Evolutionary conservation across 1,140 invertebrate genomes (phyloP), one percentile per base, ranked within the genome.

Genomic region (Cydia amplana): DNA sequence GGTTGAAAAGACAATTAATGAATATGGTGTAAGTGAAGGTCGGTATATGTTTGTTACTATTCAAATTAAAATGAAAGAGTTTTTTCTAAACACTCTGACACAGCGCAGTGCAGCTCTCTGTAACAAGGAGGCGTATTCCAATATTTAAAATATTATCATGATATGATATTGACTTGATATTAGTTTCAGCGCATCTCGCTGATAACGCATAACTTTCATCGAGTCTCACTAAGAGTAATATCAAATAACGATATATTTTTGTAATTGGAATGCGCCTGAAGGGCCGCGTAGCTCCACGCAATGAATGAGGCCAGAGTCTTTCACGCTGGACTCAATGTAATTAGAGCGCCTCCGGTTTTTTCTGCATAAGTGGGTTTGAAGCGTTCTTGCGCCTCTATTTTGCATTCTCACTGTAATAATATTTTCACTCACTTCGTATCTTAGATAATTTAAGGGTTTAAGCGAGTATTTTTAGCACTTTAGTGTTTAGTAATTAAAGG

Each of bases 281-380:
- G n/a, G 28, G 16, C 43, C 28, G 43, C 25, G 64, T 64, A 81
- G 78, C 81, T 79, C 77, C 55, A 73, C 73, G 81, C 79, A 75
- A 83, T 88, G 86, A 88, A 88, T 85, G 82, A 76, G 70, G 74
- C 75, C 74, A 40, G 73, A 55, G 83, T 78, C 83, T 87, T 88
- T 90, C 82, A 84, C 79, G 79, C 79, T 81, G 79, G 79, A 78
- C 85, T 87, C 86, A 87, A 87, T 90, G 84, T 89, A 90, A 89
- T 90, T 90, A 90, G 86, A 82, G 82, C 84, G 77, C 77, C 80
- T 79, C 80, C 76, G 74, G 81, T 82, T 88, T 84, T 86, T 86
- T 87, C 83, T 83, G 80, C 82, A 83, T 84, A 87, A 88, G 85
- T 85, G 83, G 82, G 74, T 84, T 83, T 85, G 77, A 81, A 85